Evolutionary conservation across 2,888 invertebrate species (phyloP), one percentile per base, ranked within the genome.

Genomic region (Caenorhabditis becei): DNA sequence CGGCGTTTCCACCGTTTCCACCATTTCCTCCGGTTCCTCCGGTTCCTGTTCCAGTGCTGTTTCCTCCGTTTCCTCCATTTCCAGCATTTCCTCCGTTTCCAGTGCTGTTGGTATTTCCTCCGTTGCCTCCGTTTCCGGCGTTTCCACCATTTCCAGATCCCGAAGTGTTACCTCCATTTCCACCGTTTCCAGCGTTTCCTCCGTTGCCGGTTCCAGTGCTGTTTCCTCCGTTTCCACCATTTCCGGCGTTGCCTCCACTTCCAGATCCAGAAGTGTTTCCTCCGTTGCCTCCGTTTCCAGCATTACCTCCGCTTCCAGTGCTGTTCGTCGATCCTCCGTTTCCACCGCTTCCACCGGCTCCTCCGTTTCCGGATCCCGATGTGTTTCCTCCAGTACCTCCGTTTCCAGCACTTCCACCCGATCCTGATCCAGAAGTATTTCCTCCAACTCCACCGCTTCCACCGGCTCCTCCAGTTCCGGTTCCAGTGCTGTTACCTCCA

Each of bases 131-230:
- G 23, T 18, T 23, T 4, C 51, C 51, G 10, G 16, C 51, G 51
- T 51, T 26, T 54, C 53, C 53, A 26, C 53, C 51, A 51, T 51
- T 20, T 20, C 51, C 51, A 1, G 51, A 51, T 51, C 51, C 51
- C 10, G 18, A 8, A 1, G 51, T 14, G 53, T 26, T 54, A 4
- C 53, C 53, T 54, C 53, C 53, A 26, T 54, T 54, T 5, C 53
- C 53, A 10, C 53, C 53, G 8, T 24, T 16, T 2, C 53, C 53
- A 26, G 26, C 53, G 10, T 24, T 54, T 54, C 53, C 53, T 26
- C 53, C 53, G 28, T 54, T 11, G 24, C 53, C 53, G 14, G 26
- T 4, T 24, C 53, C 53, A 26, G 7, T 26, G 26, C 26, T 54
- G 26, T 16, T 54, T 16, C 53, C 53, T 24, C 53, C 53, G 26